Evolutionary conservation across 2,113 vertebrate species (phyloP).

Genomic region (Chloropsis cyanopogon): DNA sequence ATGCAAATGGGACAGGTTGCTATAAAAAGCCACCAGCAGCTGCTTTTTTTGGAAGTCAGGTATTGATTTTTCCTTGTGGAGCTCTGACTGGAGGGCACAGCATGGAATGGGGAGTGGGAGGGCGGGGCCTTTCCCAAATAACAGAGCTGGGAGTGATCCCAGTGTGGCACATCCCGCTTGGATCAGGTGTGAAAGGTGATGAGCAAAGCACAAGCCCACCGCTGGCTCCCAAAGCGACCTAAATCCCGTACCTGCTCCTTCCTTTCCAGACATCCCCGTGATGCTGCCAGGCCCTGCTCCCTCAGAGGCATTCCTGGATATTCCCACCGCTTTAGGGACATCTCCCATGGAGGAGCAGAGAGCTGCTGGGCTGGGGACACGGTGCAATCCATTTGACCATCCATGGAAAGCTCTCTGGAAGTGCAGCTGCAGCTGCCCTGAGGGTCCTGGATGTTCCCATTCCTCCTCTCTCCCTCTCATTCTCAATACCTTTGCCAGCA

Average conservation of each 20-base stretch:
- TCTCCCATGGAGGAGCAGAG: background rate
- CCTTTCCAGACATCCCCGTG: background rate
- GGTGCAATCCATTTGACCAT: accelerated
- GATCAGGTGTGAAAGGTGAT: background rate
- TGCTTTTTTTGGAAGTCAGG: slow-evolving; percentile 1
- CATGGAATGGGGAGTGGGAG: accelerated
- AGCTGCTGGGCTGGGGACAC: background rate
- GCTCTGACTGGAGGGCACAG: background rate
- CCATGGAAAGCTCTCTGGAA: background rate
- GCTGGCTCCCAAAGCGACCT: accelerated
- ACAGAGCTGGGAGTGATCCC: background rate
- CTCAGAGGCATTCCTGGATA: background rate
- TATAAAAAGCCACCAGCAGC: slow-evolving; percentile 48
- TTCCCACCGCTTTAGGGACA: background rate
- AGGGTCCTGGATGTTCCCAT: background rate
- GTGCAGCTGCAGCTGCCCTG: background rate
- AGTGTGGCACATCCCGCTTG: accelerated
- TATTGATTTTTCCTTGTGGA: slow-evolving; percentile 64
- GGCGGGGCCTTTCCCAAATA: background rate
- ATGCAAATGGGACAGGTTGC: slow-evolving; percentile 57
- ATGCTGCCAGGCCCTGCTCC: background rate
- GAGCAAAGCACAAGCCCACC: accelerated
- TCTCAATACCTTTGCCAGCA: slow-evolving; percentile 2
- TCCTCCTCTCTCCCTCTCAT: background rate
- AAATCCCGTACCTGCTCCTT: accelerated